These are phyloP conservation scores for Ascidia mentula DNA, from an alignment of 23 tunicate genomes.

Conservation along the genomic window DNA sequence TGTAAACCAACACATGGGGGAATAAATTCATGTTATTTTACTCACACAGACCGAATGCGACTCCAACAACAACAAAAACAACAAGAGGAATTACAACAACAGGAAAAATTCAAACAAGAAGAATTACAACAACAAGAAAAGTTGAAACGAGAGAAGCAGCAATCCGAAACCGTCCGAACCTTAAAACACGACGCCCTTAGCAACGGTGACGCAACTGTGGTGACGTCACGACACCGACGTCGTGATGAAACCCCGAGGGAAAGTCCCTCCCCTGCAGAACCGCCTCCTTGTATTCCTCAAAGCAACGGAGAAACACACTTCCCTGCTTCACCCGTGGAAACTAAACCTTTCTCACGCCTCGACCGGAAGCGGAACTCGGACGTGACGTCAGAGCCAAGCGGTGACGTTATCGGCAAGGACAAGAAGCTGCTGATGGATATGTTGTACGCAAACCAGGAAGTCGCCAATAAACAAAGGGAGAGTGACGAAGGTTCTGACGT, in stretches of 20 bases:
- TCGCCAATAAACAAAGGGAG: conserved; percentile 59
- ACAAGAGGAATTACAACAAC: background rate
- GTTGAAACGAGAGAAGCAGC: background rate
- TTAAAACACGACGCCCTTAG: background rate
- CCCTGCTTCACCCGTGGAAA: conserved; percentile 18
- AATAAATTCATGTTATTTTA: background rate
- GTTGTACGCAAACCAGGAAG: conserved; percentile 86
- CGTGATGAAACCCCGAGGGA: conserved; percentile 8
- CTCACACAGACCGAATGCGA: background rate
- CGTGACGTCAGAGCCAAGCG: conserved; percentile 1
- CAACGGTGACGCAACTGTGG: background rate
- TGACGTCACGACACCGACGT: conserved; percentile 22
- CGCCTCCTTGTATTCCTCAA: conserved; percentile 20
- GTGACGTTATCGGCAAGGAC: conserved; percentile 59
- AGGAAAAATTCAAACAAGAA: too few relatives aligned
- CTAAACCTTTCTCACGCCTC: conserved; percentile 15
- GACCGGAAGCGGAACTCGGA: conserved; percentile 8
- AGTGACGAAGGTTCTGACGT: conserved; percentile 83
- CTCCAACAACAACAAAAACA: too few relatives aligned
- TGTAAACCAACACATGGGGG: background rate
- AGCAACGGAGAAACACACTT: conserved; percentile 50
- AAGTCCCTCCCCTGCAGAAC: conserved; percentile 11
- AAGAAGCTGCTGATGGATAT: conserved; percentile 84
- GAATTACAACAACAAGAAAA: conserved; percentile 9
- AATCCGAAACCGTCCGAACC: background rate